Base-by-base conservation (phyloP, 2,888 invertebrate genomes). In the Candidula unifasciata region DNA sequence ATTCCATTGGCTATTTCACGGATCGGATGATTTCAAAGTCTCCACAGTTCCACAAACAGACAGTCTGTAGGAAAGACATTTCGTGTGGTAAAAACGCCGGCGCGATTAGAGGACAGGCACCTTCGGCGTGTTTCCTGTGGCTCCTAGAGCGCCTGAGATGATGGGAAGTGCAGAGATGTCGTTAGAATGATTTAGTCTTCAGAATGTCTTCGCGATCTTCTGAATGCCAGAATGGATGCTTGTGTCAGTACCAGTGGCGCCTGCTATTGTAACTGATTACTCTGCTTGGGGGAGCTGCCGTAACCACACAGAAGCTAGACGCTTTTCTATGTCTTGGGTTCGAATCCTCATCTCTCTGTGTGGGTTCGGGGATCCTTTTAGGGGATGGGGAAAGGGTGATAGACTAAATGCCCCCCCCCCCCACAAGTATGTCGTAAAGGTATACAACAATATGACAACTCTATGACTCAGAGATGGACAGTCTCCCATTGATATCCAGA, bases 11-110 rank as follows among this genome's bases (percentile, higher is more conserved):
- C 37, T 71, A 71, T 71, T 71, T 71, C 71, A 83, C 71, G 85
- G 82, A 85, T 85, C 82, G 80, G 66, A 78, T 80, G 80, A 64
- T 85, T 80, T 80, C 68, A 85, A 83, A 85, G 57, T 82, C 71
- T 57, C 54, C 35, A 54, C 60, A 69, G 77, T 64, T 60, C 64
- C n/a, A 78, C 64, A 66, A 64, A 66, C 78, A 37, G 16, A 66
- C 37, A 78, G 66, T 66, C 66, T 66, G 24, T 78, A 78, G 44
- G 78, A 78, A 78, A 78, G 64, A 78, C 35, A 78, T 78, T 78
- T 64, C 60, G 64, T 33, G 10, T 27, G 18, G 33, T n/a, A 60
- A 78, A 78, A 78, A 78, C 57, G 64, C 35, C 64, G 27, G 33
- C 35, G 35, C 78, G 78, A 78, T 78, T 78, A 78, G 78, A 66